A percentile compares a stretch with the other conserved stretches of the same genome.
Conservation (phyloP, 1,140 invertebrate genomes). For the Asobara japonica region DNA sequence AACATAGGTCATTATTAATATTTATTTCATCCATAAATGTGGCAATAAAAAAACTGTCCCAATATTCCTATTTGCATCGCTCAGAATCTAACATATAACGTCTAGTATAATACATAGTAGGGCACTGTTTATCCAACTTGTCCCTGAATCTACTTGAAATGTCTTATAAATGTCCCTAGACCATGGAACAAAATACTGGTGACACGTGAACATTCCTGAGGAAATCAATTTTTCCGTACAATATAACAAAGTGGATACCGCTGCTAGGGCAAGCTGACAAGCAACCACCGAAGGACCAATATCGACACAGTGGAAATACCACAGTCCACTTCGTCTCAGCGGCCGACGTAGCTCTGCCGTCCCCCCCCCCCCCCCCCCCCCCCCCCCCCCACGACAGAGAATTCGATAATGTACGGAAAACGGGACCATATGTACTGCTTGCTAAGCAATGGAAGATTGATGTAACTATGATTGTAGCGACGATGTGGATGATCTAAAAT, state of each 20-base stretch:
- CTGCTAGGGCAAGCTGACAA: not conserved
- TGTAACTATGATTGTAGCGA: too few relatives aligned
- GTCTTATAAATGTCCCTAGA: not conserved
- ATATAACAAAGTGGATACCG: not conserved
- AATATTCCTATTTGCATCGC: too few relatives aligned
- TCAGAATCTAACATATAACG: too few relatives aligned
- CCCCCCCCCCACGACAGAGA: not conserved
- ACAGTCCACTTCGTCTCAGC: not conserved
- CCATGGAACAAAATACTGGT: not conserved
- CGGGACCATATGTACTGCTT: too few relatives aligned
- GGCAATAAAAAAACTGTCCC: too few relatives aligned
- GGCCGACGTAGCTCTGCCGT: not conserved
- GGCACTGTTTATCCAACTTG: too few relatives aligned
- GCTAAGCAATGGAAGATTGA: too few relatives aligned
- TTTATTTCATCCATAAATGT: too few relatives aligned
- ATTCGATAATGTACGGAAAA: slow-evolving; percentile 12
- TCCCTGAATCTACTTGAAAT: too few relatives aligned
- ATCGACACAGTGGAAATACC: not conserved
- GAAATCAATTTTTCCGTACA: not conserved
- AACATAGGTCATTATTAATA: too few relatives aligned
- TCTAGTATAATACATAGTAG: too few relatives aligned
- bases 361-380: not conserved
- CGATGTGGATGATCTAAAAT: too few relatives aligned
- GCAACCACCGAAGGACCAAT: not conserved
- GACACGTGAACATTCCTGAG: not conserved